A percentile compares a stretch with the other conserved stretches of the same genome.
These are phyloP conservation scores for Caenorhabditis sp. DNA, from an alignment of 2,888 invertebrate genomes.

Conservation along the genomic window DNA sequence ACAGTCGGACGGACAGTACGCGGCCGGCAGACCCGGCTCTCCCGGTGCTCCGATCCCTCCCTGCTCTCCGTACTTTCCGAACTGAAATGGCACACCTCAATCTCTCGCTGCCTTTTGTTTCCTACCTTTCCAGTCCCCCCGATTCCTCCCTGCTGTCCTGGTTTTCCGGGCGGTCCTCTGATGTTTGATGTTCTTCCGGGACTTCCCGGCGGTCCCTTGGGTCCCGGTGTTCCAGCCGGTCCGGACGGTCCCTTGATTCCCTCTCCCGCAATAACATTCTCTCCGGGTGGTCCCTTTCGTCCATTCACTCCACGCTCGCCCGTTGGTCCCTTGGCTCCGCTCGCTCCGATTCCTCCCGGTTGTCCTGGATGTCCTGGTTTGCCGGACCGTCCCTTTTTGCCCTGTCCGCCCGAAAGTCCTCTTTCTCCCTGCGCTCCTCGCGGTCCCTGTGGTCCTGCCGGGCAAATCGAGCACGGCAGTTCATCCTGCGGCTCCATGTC, in stretches of 20 bases:
- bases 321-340: slow-evolving; percentile 59
- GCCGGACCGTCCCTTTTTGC: slow-evolving; percentile 59
- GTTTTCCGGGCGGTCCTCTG: slow-evolving; percentile 62
- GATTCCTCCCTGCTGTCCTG: slow-evolving; percentile 62
- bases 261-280: slow-evolving; percentile 68
- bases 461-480: slow-evolving; percentile 71
- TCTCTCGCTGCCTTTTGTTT: no score
- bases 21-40: slow-evolving; percentile 66
- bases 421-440: slow-evolving; percentile 70
- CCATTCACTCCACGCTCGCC: slow-evolving; percentile 63
- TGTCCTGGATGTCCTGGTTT: slow-evolving; percentile 61
- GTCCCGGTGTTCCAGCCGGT: slow-evolving; percentile 65
- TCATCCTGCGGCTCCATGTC: slow-evolving; percentile 65
- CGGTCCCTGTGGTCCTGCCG: slow-evolving; percentile 68
- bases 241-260: slow-evolving; percentile 73
- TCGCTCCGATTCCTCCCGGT: slow-evolving; percentile 57
- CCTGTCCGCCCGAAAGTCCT: slow-evolving; percentile 55
- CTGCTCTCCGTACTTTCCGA: slow-evolving; percentile 65
- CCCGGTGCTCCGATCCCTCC: slow-evolving; percentile 68
- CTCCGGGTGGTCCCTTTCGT: slow-evolving; percentile 64
- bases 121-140: slow-evolving; percentile 70
- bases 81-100: slow-evolving; percentile 30
- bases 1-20: slow-evolving; percentile 71
- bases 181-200: slow-evolving; percentile 71
- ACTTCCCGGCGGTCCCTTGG: slow-evolving; percentile 66